These are phyloP conservation scores for Didymodactylos carnosus DNA, from an alignment of 2,888 invertebrate species.

Conservation along the genomic window DNA sequence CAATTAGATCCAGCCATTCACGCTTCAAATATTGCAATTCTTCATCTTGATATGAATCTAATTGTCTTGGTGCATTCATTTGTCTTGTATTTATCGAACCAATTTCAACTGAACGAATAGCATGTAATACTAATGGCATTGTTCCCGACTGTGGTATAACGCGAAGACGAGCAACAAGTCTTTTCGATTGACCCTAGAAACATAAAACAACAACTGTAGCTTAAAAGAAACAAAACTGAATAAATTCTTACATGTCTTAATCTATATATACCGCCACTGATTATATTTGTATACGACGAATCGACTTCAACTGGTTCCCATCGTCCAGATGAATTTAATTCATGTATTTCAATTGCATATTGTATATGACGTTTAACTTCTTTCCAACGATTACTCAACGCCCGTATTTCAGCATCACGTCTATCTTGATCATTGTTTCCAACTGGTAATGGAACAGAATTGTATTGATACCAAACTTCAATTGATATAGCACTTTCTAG, in stretches of 20 bases:
- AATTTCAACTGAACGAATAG: constrained; percentile 48
- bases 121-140: not conserved
- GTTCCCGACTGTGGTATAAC: not conserved
- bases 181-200: not conserved
- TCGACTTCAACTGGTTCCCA: constrained; percentile 78
- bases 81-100: constrained; percentile 57
- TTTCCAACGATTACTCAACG: constrained; percentile 18
- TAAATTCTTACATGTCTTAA: constrained; percentile 46
- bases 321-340: constrained; percentile 78
- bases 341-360: constrained; percentile 65
- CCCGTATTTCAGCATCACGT: constrained; percentile 21
- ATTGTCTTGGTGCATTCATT: constrained; percentile 16
- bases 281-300: constrained; percentile 38
- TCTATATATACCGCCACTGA: constrained; percentile 77
- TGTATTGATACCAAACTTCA: constrained; percentile 46
- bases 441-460: constrained; percentile 27
- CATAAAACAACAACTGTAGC: not conserved
- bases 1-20: constrained; percentile 81
- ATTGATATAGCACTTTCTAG: constrained; percentile 84
- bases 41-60: constrained; percentile 89
- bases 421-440: constrained; percentile 36
- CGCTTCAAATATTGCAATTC: constrained; percentile 68
- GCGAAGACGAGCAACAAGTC: not conserved
- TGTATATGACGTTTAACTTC: constrained; percentile 8
- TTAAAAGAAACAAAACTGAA: no score